Conservation (phyloP, 2,113 vertebrate genomes). For the Callithrix jacchus region DNA sequence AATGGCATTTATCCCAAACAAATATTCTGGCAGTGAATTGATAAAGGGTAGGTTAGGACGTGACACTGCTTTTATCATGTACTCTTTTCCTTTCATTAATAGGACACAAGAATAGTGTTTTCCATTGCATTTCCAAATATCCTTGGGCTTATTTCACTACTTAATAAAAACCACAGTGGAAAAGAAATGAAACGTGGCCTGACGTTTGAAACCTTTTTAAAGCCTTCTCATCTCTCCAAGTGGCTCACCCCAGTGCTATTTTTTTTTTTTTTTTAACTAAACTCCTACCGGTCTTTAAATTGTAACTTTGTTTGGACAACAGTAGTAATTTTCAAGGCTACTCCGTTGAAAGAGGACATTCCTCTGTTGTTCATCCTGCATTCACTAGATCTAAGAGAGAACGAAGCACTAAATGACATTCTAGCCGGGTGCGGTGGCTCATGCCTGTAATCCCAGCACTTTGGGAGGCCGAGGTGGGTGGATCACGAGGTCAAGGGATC, state of each 20-base stretch:
- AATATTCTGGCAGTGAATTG: background rate
- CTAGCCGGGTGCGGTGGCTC: too few relatives aligned
- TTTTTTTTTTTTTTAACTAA: background rate
- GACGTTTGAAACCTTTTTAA: background rate
- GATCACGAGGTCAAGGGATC: too few relatives aligned
- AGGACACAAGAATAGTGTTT: background rate
- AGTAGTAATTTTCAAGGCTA: background rate
- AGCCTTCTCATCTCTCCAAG: background rate
- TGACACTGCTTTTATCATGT: background rate
- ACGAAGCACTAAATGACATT: too few relatives aligned
- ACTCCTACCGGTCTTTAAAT: background rate
- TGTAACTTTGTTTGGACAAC: background rate
- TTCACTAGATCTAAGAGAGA: background rate
- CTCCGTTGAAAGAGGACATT: background rate
- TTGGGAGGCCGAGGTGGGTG: too few relatives aligned
- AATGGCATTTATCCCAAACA: background rate
- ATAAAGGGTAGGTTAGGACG: background rate
- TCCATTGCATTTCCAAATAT: slow-evolving; percentile 33
- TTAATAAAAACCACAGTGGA: background rate
- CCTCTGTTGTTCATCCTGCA: background rate
- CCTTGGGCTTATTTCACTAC: background rate
- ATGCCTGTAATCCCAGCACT: too few relatives aligned
- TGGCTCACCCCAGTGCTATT: background rate
- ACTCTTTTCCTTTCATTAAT: background rate
- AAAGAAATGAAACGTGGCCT: background rate